Evolutionary conservation across 1,140 invertebrate genomes (phyloP).

Genomic region (Brachionus calyciflorus): DNA sequence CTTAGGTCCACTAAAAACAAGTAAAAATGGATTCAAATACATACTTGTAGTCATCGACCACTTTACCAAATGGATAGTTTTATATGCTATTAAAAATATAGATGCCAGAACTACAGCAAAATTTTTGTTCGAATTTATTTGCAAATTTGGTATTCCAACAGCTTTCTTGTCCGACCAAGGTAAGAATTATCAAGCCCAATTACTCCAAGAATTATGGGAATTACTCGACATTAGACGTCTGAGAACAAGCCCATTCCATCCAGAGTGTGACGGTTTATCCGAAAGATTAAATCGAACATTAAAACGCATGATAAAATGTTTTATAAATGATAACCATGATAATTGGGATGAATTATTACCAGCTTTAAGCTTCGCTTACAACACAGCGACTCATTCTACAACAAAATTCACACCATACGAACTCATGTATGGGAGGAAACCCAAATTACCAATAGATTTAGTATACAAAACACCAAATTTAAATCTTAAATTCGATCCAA

Average conservation of each 20-base stretch:
- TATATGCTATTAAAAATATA: slow-evolving; percentile 56
- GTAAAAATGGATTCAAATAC: no score
- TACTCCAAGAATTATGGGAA: slow-evolving; percentile 49
- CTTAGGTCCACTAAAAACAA: no score
- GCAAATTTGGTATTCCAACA: slow-evolving; percentile 54
- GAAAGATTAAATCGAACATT: not conserved
- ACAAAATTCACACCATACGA: not conserved
- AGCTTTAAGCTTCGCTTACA: not conserved
- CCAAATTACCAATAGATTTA: not conserved
- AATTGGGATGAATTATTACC: not conserved
- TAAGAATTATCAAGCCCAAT: slow-evolving; percentile 47
- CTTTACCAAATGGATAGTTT: slow-evolving; percentile 60
- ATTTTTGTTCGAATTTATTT: slow-evolving; percentile 53
- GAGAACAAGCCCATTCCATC: slow-evolving; percentile 50
- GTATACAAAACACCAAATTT: not conserved
- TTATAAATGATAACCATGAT: not conserved
- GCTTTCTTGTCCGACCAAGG: slow-evolving; percentile 56
- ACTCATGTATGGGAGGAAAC: not conserved
- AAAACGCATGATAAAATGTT: no score
- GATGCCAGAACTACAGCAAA: slow-evolving; percentile 54
- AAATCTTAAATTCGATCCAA: no score
- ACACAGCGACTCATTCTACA: not conserved
- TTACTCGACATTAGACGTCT: slow-evolving; percentile 45
- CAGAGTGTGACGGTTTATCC: slow-evolving; percentile 49
- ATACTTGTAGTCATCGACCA: no score